Base-by-base conservation (phyloP, 2,797 vertebrate species). In the Poecilia picta region DNA sequence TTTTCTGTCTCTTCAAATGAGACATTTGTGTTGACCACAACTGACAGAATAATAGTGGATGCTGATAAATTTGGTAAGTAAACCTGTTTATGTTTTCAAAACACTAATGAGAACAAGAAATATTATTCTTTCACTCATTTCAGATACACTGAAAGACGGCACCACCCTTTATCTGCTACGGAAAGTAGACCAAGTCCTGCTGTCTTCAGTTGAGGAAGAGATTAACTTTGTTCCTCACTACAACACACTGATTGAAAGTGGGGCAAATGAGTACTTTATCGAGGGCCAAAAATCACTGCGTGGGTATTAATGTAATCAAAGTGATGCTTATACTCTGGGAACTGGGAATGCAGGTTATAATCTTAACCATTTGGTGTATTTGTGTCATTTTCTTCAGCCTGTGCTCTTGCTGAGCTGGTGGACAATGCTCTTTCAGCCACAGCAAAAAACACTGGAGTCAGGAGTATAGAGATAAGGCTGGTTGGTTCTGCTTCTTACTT, bases 371-470 rank as follows among this genome's bases (percentile, higher is more conserved):
- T 57, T 57, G n/a, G 25, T 57, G 55, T 16, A 45, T 39, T 49
- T 4, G 7, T 74, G 7, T 47, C 72, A 8, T 46, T 46, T 0
- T 64, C 66, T 62, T 75, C 87, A 99, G 98, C 98, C 3, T 98
- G 97, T 84, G 96, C 97, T 13, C 92, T 99, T 83, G 97, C 98
- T 33, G 98, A 99, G 91, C 95, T 99, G 89, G 96, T 99, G 31
- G 98, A 99, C 94, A 99, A 99, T 84, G 92, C 97, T 31, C 94
- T 99, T 39, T 97, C 97, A 66, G 98, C 98, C 74, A 98, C 97
- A 31, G 93, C 94, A 53, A 91, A 83, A 74, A 99, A 96, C 90
- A 71, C 66, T 43, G 96, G 83, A 77, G 62, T 85, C 80, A 95
- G 97, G 86, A 95, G 72, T 68, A 98, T 99, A 91, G 96, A 98